Evolutionary conservation across 2,888 invertebrate genomes (phyloP), one percentile per base, ranked within the genome.

Genomic region (Toxonevra muliebris): DNA sequence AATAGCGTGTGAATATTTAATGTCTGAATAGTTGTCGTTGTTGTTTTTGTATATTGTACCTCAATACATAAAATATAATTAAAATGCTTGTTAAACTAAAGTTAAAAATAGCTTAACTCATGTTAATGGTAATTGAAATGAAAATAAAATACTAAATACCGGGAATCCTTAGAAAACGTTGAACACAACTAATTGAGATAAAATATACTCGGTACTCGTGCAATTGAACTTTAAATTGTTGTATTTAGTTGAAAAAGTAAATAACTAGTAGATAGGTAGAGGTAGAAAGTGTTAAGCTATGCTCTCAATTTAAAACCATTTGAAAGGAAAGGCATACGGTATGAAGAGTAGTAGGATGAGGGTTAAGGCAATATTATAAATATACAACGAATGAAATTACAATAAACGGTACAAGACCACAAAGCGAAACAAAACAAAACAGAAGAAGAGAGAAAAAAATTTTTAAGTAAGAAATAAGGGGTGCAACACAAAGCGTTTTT

Each of bases 111-210:
- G 69, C 63, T 70, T 69, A 67, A 62, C 58, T 58, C 67, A 70
- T 69, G 69, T 69, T 69, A 67, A 67, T 70, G 69, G 68, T 72
- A 72, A 72, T 70, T 70, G 69, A 12, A 48, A 48, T 48, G 2
- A 48, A 48, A 15, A n/a, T n/a, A 3, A 12, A 30, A 30, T 11
- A 53, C n/a, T 30, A 30, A 30, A 30, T 30, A 30, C 30, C 40
- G 40, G 13, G 57, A 59, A 59, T 59, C 59, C 59, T 42, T 59
- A 59, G 41, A 59, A 59, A 41, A 13, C 2, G 43, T 59, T 10
- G 10, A 43, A 20, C 11, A 57, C 10, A 57, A 57, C 13, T 57
- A 57, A 57, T 30, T 30, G 30, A 57, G 13, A 19, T 41, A 30
- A 57, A 57, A 57, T 57, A 11, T 30, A 7, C 30, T 7, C 30